Evolutionary conservation across 2,113 vertebrate species (phyloP), one percentile per base, ranked within the genome.

Genomic region (Dryoscopus gambensis): DNA sequence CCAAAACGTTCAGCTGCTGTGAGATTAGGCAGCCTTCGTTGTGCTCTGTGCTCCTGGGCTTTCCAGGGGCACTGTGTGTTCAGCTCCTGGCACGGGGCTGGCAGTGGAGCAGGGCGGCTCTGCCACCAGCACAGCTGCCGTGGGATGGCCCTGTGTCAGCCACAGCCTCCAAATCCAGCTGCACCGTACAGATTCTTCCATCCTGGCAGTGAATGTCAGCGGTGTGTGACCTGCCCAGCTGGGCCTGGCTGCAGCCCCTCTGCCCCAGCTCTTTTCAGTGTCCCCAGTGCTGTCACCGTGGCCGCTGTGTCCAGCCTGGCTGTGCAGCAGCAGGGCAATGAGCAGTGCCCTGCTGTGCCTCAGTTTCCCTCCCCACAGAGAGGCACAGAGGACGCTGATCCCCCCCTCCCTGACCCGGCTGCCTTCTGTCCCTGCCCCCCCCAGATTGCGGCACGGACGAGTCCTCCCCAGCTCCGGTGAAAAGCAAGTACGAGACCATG

Each of bases 401-500:
- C 44, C 12, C 12, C 16, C 42, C 11, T 33, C 37, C 49, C 84
- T 55, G 46, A 76, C 80, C 79, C 2, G 0, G 24, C 73, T 63
- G 8, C 49, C 20, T 71, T 89, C 39, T 87, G 83, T 97, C 95
- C 59, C 79, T 82, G 81, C 67, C 10, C 0, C 57, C 57, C 70
- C 75, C 97, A 98, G 98, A 98, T 96, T 98, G 97, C 95, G 82
- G 89, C 57, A 86, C 86, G 76, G 99, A 99, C 90, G 99, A 99
- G 96, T 98, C 98, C 4, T 99, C 98, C 65, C 98, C 98, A 1
- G 98, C 98, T 4, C 98, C 98, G 0, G 97, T 99, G 96, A 99
- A 99, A 98, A 99, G 98, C 98, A 99, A 99, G 97, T 99, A 99
- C 1, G 99, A 99, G 95, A 98, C 99, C 90, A 98, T 99, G 98